Evolutionary conservation across 1,140 invertebrate species (phyloP).

Genomic region (Drosophila hydei): DNA sequence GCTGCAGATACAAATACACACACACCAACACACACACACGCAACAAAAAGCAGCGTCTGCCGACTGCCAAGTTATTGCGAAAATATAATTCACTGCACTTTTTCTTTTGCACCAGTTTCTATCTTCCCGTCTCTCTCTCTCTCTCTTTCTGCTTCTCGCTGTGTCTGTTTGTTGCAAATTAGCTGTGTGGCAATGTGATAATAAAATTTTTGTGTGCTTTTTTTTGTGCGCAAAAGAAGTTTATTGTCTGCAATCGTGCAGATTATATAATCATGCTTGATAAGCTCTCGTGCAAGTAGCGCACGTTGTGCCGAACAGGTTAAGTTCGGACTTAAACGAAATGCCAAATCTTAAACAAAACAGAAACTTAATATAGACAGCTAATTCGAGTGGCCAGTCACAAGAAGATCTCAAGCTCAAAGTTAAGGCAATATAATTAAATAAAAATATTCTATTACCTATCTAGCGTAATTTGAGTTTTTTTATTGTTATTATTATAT

Average conservation of each 20-base stretch:
- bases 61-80: conserved; percentile 74
- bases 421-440: no score
- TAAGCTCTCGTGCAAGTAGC: conserved; percentile 11
- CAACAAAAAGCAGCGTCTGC: conserved; percentile 29
- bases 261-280: conserved; percentile 65
- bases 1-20: conserved; percentile 45
- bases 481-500: no score
- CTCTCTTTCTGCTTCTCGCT: neutral
- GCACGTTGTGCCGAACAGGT: conserved; percentile 12
- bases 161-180: conserved; percentile 55
- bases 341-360: neutral
- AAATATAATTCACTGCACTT: conserved; percentile 74
- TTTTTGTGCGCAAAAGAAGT: conserved; percentile 62
- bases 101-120: conserved; percentile 45
- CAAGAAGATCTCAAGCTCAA: no score
- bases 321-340: neutral
- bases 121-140: neutral
- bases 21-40: conserved; percentile 35
- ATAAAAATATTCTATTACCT: no score
- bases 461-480: no score
- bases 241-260: conserved; percentile 76
- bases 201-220: conserved; percentile 61
- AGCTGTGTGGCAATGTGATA: conserved; percentile 76
- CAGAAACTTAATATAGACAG: neutral
- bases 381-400: no score